Evolutionary conservation across 1,140 invertebrate genomes (phyloP).

Genomic region (Habropoda laboriosa): DNA sequence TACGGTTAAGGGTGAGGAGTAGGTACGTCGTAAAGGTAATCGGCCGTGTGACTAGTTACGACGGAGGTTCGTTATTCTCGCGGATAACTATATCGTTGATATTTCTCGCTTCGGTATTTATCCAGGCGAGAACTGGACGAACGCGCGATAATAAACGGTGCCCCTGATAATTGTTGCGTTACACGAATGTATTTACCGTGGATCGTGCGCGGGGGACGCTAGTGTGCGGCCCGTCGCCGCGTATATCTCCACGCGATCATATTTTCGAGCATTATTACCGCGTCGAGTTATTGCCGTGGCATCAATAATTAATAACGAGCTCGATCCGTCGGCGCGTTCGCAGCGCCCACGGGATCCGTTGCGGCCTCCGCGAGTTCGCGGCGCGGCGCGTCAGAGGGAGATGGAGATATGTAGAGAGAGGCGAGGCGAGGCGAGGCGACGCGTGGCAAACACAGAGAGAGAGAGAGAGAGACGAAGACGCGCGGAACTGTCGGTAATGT

Average conservation of each 20-base stretch:
- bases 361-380: not conserved
- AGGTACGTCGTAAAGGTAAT: not conserved
- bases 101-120: constrained; percentile 26
- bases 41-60: not conserved
- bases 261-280: constrained; percentile 55
- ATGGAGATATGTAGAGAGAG: no score
- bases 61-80: constrained; percentile 8
- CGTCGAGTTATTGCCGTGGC: constrained; percentile 26
- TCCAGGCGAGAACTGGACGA: constrained; percentile 42
- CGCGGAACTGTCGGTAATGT: constrained; percentile 40
- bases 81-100: constrained; percentile 22
- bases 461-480: no score
- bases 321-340: not conserved
- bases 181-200: constrained; percentile 55
- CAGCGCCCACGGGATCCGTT: not conserved
- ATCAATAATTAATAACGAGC: constrained; percentile 60
- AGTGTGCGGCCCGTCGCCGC: not conserved
- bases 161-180: constrained; percentile 55
- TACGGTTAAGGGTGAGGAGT: no score
- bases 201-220: not conserved
- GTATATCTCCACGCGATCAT: constrained; percentile 41
- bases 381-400: no score
- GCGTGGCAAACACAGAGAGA: no score
- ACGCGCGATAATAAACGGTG: constrained; percentile 35
- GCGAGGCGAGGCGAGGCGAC: no score